Evolutionary conservation across 2,797 vertebrate species (phyloP).

Genomic region (Benthosema pterotum): DNA sequence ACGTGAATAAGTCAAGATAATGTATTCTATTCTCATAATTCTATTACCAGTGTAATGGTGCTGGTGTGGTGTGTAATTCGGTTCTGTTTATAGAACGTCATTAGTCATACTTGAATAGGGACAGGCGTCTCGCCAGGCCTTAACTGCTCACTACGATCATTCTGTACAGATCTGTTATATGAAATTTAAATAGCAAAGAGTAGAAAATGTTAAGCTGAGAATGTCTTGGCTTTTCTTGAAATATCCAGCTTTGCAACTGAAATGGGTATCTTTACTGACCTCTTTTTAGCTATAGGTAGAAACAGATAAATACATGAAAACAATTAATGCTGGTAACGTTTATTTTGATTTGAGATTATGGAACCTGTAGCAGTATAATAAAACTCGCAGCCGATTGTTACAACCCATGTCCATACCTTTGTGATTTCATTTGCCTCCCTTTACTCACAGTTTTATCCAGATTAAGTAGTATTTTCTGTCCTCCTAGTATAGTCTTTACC

Average conservation of each 20-base stretch:
- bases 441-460: constrained; percentile 52
- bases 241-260: constrained; percentile 61
- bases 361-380: constrained; percentile 43
- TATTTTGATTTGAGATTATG: constrained; percentile 66
- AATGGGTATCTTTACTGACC: constrained; percentile 65
- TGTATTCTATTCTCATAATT: no score
- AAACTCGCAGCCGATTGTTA: constrained; percentile 37
- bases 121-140: constrained; percentile 13
- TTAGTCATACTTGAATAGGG: constrained; percentile 7
- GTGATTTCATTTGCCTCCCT: constrained; percentile 22
- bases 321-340: constrained; percentile 34
- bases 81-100: constrained; percentile 18
- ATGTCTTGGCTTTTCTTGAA: constrained; percentile 53
- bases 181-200: constrained; percentile 33
- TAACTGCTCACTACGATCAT: constrained; percentile 1
- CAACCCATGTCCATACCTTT: constrained; percentile 17
- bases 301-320: constrained; percentile 59
- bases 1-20: no score
- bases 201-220: constrained; percentile 48
- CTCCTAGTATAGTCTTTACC: constrained; percentile 34
- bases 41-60: no score
- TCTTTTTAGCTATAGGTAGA: constrained; percentile 53
- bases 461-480: constrained; percentile 53
- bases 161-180: constrained; percentile 35
- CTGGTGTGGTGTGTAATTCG: no score